Base-by-base conservation (phyloP, 2,888 invertebrate genomes). In the Trichopria drosophilae region DNA sequence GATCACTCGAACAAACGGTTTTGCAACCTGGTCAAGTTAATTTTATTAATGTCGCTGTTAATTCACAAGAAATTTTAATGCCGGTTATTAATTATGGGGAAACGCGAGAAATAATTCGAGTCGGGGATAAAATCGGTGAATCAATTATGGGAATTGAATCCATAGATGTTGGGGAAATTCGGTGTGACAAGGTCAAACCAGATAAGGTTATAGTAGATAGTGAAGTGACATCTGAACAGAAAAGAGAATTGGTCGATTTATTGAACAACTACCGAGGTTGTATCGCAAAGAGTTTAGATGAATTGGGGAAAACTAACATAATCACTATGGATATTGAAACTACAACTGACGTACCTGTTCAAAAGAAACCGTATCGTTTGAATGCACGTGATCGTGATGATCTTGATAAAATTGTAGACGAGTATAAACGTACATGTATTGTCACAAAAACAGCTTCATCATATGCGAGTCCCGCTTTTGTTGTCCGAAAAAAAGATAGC, bases 301-400 rank as follows among this genome's bases (percentile, higher is more conserved):
- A 56, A 23, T 16, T 53, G 3, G 51, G 53, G 6, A 35, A 53
- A 9, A 47, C 51, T 1, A n/a, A n/a, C n/a, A n/a, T n/a, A n/a
- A n/a, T n/a, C n/a, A n/a, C n/a, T n/a, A 57, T 55, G 55, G 55
- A 59, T 6, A 59, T 59, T 15, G 20, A 44, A 12, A 22, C 41
- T 3, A 37, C 42, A 12, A 29, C 26, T 1, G 35, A 26, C 3
- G 40, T 42, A 1, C 55, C 53, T 2, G 24, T 52, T 6, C 26
- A n/a, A 1, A 4, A 24, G 6, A 57, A 45, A 42, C 51, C 56
- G 1, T 55, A 55, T 45, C 22, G 37, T 2, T 32, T 58, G 15
- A 56, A 56, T 24, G 24, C 41, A 1, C 16, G 20, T 10, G 50
- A 55, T 26, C 22, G 46, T 4, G 10, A 6, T 1, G 51, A 53